These are phyloP conservation scores for Lysandra bellargus DNA, from an alignment of 2,888 invertebrate species.

Conservation along the genomic window DNA sequence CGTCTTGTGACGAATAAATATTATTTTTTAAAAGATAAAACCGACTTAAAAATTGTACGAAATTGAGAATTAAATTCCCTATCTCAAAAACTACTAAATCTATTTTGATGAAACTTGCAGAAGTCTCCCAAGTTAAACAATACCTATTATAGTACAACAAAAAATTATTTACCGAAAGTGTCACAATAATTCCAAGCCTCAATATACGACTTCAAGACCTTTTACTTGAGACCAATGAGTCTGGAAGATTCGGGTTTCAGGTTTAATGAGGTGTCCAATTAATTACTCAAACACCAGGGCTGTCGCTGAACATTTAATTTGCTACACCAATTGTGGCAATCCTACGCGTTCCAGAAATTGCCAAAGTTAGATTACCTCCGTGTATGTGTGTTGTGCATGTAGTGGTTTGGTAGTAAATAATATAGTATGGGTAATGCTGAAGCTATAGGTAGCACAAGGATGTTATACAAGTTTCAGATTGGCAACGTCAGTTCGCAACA, in stretches of 20 bases:
- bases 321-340: slow-evolving; percentile 17
- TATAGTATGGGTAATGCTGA: not conserved
- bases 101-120: no score
- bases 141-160: no score
- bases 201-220: not conserved
- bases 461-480: no score
- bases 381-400: not conserved
- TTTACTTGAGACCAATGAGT: slow-evolving; percentile 2
- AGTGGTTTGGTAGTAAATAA: not conserved
- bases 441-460: no score
- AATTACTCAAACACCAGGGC: slow-evolving; percentile 3
- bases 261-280: slow-evolving; percentile 30
- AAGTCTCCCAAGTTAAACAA: no score
- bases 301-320: slow-evolving; percentile 20
- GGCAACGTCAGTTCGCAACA: no score
- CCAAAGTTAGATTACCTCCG: slow-evolving; percentile 16
- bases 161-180: not conserved
- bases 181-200: not conserved
- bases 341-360: slow-evolving; percentile 17
- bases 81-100: no score
- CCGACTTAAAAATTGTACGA: no score
- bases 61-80: no score
- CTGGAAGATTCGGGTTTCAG: slow-evolving; percentile 1
- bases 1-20: no score
- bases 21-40: no score